Evolutionary conservation across 2,797 vertebrate species (phyloP).

Genomic region (Galaxias olidus): DNA sequence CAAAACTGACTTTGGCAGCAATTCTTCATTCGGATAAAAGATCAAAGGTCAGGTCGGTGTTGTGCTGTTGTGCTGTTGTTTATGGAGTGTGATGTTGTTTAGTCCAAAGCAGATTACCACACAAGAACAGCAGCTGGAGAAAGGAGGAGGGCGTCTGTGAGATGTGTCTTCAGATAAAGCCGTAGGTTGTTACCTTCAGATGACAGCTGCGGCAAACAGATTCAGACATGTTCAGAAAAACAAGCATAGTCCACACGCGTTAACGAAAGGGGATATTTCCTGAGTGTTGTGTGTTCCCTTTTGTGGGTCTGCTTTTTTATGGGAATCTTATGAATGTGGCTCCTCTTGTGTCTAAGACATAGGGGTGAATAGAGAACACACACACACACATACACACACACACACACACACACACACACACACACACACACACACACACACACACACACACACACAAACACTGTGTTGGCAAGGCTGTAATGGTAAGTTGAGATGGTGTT

Average conservation of each 20-base stretch:
- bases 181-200: not conserved
- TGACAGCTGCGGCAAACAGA: slow-evolving; percentile 22
- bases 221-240: slow-evolving; percentile 20
- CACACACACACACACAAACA: slow-evolving; percentile 41
- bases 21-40: not conserved
- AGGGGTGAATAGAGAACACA: slow-evolving; percentile 8
- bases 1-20: not conserved
- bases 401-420: slow-evolving; percentile 34
- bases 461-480: slow-evolving; percentile 20
- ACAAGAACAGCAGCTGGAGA: slow-evolving; percentile 2
- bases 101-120: slow-evolving; percentile 2
- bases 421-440: slow-evolving; percentile 28
- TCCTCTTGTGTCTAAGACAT: slow-evolving; percentile 47
- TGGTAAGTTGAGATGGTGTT: slow-evolving; percentile 61
- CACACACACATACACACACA: slow-evolving; percentile 16
- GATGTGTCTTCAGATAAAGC: slow-evolving; percentile 15
- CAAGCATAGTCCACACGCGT: slow-evolving; percentile 27
- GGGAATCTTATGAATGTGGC: slow-evolving; percentile 60
- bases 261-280: slow-evolving; percentile 30
- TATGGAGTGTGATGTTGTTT: slow-evolving; percentile 19
- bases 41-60: not conserved
- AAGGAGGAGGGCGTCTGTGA: not conserved
- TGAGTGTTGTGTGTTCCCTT: slow-evolving; percentile 27
- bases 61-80: not conserved
- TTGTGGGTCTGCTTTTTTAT: slow-evolving; percentile 43